phyloP scores from a whole-genome alignment of 2,113 vertebrate genomes.

The Pluvialis apricaria region DNA sequence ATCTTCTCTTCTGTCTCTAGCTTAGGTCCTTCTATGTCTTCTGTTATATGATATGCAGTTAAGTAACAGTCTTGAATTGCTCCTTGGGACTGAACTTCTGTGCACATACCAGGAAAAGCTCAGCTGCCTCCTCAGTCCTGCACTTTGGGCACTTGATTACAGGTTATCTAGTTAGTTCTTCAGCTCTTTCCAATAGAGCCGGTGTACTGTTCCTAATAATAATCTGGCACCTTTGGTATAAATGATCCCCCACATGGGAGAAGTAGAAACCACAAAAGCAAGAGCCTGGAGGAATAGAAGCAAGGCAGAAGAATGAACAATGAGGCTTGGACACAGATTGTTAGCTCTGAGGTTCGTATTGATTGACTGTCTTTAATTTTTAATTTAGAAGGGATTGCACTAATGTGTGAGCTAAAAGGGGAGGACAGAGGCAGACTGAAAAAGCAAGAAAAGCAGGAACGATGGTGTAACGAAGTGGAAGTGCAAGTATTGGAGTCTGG shows the following conservation, averaged over 20 bases:
- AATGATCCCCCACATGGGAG: background rate
- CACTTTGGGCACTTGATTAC: background rate
- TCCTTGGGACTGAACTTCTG: background rate
- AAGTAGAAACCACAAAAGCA: background rate
- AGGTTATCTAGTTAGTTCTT: background rate
- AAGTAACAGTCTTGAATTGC: background rate
- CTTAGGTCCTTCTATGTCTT: background rate
- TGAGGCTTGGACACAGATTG: background rate
- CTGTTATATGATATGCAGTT: background rate
- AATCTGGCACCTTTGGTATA: background rate
- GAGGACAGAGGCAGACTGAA: background rate
- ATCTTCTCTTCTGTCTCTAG: background rate
- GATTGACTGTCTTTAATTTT: constrained; percentile 28
- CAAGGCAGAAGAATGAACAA: background rate
- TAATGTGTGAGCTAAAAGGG: background rate
- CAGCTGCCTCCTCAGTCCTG: background rate
- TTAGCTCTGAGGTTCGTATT: background rate
- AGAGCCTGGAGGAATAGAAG: background rate
- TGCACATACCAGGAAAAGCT: background rate
- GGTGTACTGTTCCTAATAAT: background rate
- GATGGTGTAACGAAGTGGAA: background rate
- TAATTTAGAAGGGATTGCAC: background rate
- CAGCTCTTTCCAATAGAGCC: background rate
- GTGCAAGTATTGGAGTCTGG: background rate
- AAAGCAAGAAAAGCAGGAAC: background rate